Evolutionary conservation across 2,888 invertebrate species (phyloP).

Genomic region (Seira sanloemensis): DNA sequence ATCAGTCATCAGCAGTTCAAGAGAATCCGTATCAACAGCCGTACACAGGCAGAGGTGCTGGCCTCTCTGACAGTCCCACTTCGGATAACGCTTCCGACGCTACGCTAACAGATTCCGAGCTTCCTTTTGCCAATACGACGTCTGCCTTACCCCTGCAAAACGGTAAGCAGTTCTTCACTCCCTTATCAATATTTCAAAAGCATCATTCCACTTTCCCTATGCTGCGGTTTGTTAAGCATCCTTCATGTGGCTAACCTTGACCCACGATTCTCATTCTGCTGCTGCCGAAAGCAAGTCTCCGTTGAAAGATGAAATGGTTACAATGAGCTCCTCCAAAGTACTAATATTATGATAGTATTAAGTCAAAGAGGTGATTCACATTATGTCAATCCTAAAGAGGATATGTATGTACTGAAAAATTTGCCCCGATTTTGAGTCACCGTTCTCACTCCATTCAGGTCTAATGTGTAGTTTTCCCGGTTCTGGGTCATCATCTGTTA

Average conservation of each 20-base stretch:
- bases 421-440: background rate
- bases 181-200: background rate
- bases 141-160: constrained; percentile 89
- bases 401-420: too few species aligned
- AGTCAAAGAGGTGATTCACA: too few species aligned
- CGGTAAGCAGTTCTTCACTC: constrained; percentile 79
- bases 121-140: constrained; percentile 85
- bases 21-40: constrained; percentile 73
- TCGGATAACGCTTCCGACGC: constrained; percentile 91
- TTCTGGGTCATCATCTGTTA: constrained; percentile 1
- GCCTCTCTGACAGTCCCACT: constrained; percentile 87
- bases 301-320: too few species aligned
- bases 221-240: background rate
- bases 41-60: constrained; percentile 76
- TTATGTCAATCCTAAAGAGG: too few species aligned
- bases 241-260: constrained; percentile 8
- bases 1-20: constrained; percentile 47
- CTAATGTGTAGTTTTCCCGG: background rate
- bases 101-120: constrained; percentile 88
- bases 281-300: background rate
- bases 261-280: background rate
- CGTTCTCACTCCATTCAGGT: background rate
- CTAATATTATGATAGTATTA: too few species aligned
- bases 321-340: too few species aligned
- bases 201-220: background rate